Base-by-base conservation (phyloP, 2,888 invertebrate genomes). In the Galerucella calmariensis region DNA sequence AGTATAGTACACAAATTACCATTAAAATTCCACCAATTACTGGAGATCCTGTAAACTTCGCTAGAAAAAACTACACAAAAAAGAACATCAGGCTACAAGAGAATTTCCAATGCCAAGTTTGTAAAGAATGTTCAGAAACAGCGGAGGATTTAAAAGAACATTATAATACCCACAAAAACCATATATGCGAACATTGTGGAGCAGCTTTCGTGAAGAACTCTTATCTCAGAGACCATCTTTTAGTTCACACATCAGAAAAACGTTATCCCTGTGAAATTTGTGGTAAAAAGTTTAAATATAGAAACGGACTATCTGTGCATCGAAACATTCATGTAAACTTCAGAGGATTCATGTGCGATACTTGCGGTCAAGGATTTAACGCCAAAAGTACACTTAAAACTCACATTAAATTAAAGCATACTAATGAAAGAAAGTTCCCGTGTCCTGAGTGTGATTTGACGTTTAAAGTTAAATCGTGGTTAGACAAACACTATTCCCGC, bases 281-380 rank as follows among this genome's bases (percentile, higher is more conserved):
- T 74, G 80, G 80, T 8, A 84, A 84, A 70, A 77, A 79, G 11
- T 84, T 83, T 73, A 79, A 81, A 53, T 78, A 83, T 44, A 75
- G 84, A n/a, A 82, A 83, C 1, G 82, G 82, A 59, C 75, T 84
- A 53, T 76, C 79, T 24, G 81, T 82, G 67, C 84, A 84, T 69
- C 80, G 79, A 69, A 79, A 80, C 35, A 79, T 82, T 8, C 84
- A 84, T 72, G 79, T 83, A 16, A 79, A 83, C 76, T 83, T 83
- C 1, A 77, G 81, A 56, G 77, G 81, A 67, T 81, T 81, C 48
- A 79, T 83, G 61, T 84, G 84, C 59, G 84, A 84, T 56, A 69
- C 79, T 9, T 84, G 84, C 67, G 84, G 84, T 4, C 77, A 81
- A 59, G 80, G 80, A 35, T 84, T 84, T 72, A 84, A 83, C 20